Conservation (phyloP, 2,797 vertebrate genomes). For the Amniataba percoides region DNA sequence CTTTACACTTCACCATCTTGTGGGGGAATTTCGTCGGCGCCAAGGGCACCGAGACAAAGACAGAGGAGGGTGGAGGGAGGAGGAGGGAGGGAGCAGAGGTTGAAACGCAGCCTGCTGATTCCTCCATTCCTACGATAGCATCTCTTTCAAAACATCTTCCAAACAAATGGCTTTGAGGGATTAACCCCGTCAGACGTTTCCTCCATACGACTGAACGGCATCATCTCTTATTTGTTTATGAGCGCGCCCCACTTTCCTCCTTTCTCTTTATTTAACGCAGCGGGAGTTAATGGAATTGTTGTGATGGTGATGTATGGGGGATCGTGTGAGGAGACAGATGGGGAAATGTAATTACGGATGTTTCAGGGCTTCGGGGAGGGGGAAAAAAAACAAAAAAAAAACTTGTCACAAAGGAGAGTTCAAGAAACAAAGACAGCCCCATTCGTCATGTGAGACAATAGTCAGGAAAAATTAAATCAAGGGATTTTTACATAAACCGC, state of each 20-base stretch:
- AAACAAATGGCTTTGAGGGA: constrained; percentile 72
- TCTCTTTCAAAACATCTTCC: constrained; percentile 60
- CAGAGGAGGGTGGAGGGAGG: constrained; percentile 11
- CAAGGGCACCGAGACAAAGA: constrained; percentile 70
- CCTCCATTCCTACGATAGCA: constrained; percentile 32
- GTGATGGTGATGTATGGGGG: constrained; percentile 82
- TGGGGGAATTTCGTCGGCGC: constrained; percentile 57
- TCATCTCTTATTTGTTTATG: constrained; percentile 74
- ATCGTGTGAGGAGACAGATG: constrained; percentile 77
- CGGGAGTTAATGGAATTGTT: constrained; percentile 82
- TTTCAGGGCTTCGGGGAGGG: constrained; percentile 63
- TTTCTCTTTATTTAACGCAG: constrained; percentile 62
- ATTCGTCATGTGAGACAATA: constrained; percentile 78
- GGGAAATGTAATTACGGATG: constrained; percentile 83
- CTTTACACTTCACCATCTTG: constrained; percentile 64
- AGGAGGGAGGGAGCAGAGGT: constrained; percentile 29
- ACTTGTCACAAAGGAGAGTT: constrained; percentile 77
- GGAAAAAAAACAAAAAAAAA: constrained; percentile 60
- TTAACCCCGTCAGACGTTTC: constrained; percentile 69
- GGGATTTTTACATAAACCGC: constrained; percentile 73
- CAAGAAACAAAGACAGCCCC: constrained; percentile 74
- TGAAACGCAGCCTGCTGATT: constrained; percentile 36
- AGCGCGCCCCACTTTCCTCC: constrained; percentile 34
- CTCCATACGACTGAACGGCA: constrained; percentile 51
- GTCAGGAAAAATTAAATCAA: constrained; percentile 76